phyloP scores from a whole-genome alignment of 1,140 invertebrate genomes.

The Pseudoatta argentina region DNA sequence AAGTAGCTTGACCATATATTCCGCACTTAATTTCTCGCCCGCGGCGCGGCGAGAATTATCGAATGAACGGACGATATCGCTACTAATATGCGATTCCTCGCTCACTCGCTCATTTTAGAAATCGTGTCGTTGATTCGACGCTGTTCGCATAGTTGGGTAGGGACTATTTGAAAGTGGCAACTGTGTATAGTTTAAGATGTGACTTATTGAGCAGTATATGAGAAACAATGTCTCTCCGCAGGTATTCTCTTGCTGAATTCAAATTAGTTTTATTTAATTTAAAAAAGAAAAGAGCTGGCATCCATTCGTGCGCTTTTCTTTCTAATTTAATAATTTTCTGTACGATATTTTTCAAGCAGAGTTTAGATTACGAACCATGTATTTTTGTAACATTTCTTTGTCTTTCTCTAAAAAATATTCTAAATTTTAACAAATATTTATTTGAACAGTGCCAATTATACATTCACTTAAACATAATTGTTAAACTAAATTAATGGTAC shows the following conservation, averaged over 20 bases:
- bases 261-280: not conserved
- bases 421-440: no score
- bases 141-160: constrained; percentile 62
- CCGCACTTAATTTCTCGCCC: constrained; percentile 54
- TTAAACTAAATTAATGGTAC: no score
- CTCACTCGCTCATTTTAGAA: constrained; percentile 54
- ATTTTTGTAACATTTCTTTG: no score
- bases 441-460: no score
- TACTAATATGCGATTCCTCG: constrained; percentile 19
- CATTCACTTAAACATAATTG: no score
- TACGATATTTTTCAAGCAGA: not conserved
- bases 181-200: constrained; percentile 45
- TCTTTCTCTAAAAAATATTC: no score
- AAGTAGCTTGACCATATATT: constrained; percentile 47
- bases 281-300: not conserved
- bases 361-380: no score
- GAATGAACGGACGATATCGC: constrained; percentile 19
- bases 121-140: constrained; percentile 69
- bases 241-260: not conserved
- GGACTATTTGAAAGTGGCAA: constrained; percentile 66
- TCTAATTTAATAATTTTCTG: not conserved
- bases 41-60: constrained; percentile 25
- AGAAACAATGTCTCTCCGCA: constrained; percentile 14
- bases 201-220: constrained; percentile 57
- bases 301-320: not conserved